phyloP scores from a whole-genome alignment of 2,888 invertebrate species.

The Camptogramma bilineatum region DNA sequence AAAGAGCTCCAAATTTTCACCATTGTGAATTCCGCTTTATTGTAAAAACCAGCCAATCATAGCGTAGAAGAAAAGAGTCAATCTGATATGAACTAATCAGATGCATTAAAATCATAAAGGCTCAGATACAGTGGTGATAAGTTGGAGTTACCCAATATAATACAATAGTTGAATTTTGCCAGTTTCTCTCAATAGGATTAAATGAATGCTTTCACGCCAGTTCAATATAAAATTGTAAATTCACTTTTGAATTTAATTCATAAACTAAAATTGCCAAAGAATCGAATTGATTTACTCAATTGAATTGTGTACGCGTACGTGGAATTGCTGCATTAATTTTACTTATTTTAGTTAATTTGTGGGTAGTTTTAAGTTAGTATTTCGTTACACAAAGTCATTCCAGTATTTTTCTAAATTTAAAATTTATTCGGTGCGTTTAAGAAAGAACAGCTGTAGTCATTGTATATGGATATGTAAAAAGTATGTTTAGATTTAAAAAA shows the following conservation, averaged over 20 bases:
- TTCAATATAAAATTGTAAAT: constrained; percentile 79
- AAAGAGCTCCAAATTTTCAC: constrained; percentile 53
- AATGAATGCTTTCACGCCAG: constrained; percentile 71
- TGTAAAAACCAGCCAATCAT: constrained; percentile 35
- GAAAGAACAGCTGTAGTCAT: constrained; percentile 66
- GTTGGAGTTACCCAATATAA: constrained; percentile 57
- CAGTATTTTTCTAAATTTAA: constrained; percentile 78
- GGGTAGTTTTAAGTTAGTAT: constrained; percentile 60
- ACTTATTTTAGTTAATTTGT: constrained; percentile 53
- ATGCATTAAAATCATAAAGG: constrained; percentile 2
- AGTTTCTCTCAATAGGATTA: constrained; percentile 77
- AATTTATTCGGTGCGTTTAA: constrained; percentile 71
- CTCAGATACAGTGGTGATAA: constrained; percentile 50
- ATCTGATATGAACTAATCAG: constrained; percentile 28
- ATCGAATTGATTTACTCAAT: constrained; percentile 72
- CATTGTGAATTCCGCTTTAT: constrained; percentile 46
- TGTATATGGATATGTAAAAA: constrained; percentile 81
- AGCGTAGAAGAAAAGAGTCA: constrained; percentile 8
- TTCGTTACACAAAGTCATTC: constrained; percentile 69
- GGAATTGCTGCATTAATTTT: constrained; percentile 64
- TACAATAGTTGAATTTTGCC: constrained; percentile 75
- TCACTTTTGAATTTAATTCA: constrained; percentile 76
- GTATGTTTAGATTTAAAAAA: constrained; percentile 80
- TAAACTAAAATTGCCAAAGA: constrained; percentile 81
- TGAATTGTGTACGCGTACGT: constrained; percentile 58